Percentiles rank a stretch among this genome's conserved stretches.
These are phyloP conservation scores for Hypotaenidia philippensis DNA, from an alignment of 2,797 vertebrate species.

Conservation along the genomic window DNA sequence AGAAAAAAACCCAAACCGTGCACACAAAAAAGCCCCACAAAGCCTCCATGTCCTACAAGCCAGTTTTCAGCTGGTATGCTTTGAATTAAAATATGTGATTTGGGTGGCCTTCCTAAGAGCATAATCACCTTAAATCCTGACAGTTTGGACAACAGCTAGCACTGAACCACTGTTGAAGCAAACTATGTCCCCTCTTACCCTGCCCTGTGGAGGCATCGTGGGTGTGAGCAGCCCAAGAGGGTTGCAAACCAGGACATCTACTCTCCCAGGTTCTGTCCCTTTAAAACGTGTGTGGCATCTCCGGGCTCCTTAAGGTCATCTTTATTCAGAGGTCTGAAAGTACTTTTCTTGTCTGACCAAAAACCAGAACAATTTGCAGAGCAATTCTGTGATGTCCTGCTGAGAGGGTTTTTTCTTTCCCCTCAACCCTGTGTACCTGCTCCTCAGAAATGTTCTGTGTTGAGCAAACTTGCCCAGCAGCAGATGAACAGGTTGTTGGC, in stretches of 20 bases:
- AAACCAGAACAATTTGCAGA: background rate
- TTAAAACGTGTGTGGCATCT: fast-evolving
- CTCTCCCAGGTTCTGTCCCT: background rate
- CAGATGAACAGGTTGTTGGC: background rate
- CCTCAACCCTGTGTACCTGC: background rate
- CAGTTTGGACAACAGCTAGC: background rate
- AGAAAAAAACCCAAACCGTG: too few species aligned
- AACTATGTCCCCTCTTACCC: background rate
- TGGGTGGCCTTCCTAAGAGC: background rate
- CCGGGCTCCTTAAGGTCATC: background rate
- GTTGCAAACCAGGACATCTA: too few species aligned
- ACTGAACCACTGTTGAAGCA: background rate
- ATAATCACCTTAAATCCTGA: background rate
- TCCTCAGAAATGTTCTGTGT: background rate
- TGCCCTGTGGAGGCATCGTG: background rate
- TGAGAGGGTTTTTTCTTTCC: background rate
- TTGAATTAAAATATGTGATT: background rate
- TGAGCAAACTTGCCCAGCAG: background rate
- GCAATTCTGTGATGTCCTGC: background rate
- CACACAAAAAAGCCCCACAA: too few species aligned
- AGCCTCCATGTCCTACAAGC: background rate
- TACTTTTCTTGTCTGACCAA: too few species aligned
- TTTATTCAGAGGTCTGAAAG: background rate
- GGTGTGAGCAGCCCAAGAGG: background rate
- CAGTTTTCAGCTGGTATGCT: background rate